These are phyloP conservation scores for Aphaenogaster ashmeadi DNA, from an alignment of 1,140 invertebrate species.

Conservation along the genomic window DNA sequence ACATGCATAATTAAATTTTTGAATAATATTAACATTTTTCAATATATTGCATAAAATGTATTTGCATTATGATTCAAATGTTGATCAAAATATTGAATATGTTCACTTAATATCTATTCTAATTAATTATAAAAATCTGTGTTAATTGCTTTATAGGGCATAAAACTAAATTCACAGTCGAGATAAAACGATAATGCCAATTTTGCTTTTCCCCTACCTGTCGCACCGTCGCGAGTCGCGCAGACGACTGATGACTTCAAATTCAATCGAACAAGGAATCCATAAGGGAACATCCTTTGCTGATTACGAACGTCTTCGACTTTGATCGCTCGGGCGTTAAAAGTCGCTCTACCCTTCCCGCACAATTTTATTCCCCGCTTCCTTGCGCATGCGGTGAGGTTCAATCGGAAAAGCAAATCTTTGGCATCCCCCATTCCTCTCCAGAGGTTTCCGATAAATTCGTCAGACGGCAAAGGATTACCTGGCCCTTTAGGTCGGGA, in stretches of 20 bases:
- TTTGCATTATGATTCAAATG: background rate
- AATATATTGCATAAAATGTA: background rate
- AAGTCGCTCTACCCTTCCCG: conserved; percentile 80
- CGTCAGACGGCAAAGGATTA: conserved; percentile 78
- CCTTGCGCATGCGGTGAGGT: conserved; percentile 69
- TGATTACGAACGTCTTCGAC: conserved; percentile 80
- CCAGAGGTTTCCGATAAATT: conserved; percentile 81
- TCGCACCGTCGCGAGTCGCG: conserved; percentile 73
- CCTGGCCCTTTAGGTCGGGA: conserved; percentile 73
- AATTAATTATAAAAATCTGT: background rate
- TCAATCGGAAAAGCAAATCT: conserved; percentile 87
- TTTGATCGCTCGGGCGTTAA: conserved; percentile 85
- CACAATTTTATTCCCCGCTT: conserved; percentile 29
- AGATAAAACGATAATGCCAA: conserved; percentile 65
- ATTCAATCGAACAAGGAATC: conserved; percentile 86
- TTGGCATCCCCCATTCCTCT: conserved; percentile 72
- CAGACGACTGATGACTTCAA: conserved; percentile 79
- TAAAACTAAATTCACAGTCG: conserved; percentile 16
- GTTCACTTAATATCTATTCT: background rate
- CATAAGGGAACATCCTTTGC: conserved; percentile 85
- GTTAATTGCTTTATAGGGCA: background rate
- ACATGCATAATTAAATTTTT: background rate
- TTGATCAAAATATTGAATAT: background rate
- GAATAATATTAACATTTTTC: background rate
- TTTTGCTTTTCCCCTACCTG: conserved; percentile 65